These are phyloP conservation scores for Choloepus didactylus DNA, from an alignment of 2,797 vertebrate genomes.

Conservation along the genomic window DNA sequence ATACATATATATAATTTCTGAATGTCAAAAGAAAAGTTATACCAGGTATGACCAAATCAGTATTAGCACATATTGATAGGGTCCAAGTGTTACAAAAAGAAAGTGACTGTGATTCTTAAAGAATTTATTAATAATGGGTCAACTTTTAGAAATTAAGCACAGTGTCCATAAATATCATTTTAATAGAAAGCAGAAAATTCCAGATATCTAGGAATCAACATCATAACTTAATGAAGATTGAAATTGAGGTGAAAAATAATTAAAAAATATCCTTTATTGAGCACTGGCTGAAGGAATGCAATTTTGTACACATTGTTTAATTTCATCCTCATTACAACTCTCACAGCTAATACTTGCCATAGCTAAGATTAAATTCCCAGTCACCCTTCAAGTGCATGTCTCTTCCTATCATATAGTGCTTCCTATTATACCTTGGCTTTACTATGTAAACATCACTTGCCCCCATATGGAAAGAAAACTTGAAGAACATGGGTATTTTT, in stretches of 20 bases:
- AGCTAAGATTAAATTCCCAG: background rate
- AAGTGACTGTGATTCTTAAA: background rate
- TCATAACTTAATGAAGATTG: background rate
- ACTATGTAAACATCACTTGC: accelerated
- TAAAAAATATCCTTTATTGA: accelerated
- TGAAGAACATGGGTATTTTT: background rate
- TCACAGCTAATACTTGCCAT: background rate
- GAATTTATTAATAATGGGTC: background rate
- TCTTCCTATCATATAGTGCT: accelerated
- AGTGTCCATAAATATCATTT: background rate
- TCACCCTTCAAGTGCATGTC: accelerated
- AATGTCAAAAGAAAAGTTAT: background rate
- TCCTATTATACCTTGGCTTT: accelerated
- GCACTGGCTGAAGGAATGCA: background rate
- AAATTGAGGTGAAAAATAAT: background rate
- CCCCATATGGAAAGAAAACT: background rate
- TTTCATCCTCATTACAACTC: background rate
- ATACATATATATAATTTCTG: too few relatives aligned
- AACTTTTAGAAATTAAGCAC: background rate
- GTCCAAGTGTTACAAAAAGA: background rate
- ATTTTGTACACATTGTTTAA: background rate
- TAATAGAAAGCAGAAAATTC: background rate
- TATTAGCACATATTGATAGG: background rate
- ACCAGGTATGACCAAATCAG: background rate
- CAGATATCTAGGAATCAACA: background rate